Conservation (phyloP, 2,888 invertebrate species). For the Lumbricus terrestris region DNA sequence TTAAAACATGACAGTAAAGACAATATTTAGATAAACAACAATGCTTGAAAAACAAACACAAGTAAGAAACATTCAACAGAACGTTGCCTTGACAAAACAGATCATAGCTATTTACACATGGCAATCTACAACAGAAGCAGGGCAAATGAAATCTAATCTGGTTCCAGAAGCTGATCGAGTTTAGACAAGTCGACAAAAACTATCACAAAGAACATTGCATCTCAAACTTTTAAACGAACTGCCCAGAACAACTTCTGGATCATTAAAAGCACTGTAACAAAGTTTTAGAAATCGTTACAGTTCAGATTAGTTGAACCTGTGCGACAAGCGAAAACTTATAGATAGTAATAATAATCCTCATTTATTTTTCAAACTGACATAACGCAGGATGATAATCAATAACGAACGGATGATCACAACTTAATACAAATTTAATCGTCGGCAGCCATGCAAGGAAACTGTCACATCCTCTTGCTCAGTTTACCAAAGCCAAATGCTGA, state of each 20-base stretch:
- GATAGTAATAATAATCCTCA: too few relatives aligned
- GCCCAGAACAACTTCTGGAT: background rate
- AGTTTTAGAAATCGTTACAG: background rate
- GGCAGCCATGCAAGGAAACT: too few relatives aligned
- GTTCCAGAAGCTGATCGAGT: background rate
- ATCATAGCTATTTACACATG: background rate
- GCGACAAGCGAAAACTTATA: background rate
- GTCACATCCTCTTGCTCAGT: too few relatives aligned
- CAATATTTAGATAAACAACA: background rate
- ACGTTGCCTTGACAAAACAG: background rate
- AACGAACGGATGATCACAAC: too few relatives aligned
- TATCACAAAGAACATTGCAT: background rate
- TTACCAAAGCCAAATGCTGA: too few relatives aligned
- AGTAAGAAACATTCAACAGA: background rate
- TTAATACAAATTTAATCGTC: too few relatives aligned
- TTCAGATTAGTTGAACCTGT: background rate
- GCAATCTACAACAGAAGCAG: background rate
- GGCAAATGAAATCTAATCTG: background rate
- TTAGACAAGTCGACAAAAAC: background rate
- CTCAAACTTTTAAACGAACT: background rate
- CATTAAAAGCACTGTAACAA: background rate
- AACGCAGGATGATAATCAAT: too few relatives aligned
- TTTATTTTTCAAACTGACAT: too few relatives aligned
- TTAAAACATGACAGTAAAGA: background rate
- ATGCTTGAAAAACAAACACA: background rate